Evolutionary conservation across 1,140 invertebrate genomes (phyloP).

Genomic region (Brachionus paranguensis): DNA sequence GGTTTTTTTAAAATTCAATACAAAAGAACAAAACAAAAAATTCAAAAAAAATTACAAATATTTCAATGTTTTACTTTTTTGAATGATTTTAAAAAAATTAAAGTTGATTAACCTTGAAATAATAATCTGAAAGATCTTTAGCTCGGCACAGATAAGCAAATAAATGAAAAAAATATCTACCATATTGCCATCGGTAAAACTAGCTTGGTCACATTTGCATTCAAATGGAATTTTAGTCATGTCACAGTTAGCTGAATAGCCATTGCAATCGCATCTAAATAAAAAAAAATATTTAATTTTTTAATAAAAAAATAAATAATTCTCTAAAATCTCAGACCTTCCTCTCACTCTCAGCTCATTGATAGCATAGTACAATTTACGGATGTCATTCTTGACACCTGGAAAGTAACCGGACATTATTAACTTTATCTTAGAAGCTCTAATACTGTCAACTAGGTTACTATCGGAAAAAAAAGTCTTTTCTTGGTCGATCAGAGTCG

Average conservation of each 20-base stretch:
- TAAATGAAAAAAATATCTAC: slow-evolving; percentile 42
- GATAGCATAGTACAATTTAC: slow-evolving; percentile 79
- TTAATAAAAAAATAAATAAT: not conserved
- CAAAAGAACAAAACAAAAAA: too few relatives aligned
- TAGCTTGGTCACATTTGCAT: slow-evolving; percentile 47
- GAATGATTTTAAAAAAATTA: too few relatives aligned
- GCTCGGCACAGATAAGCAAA: too few relatives aligned
- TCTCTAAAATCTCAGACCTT: slow-evolving; percentile 58
- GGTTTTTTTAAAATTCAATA: too few relatives aligned
- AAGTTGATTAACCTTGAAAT: too few relatives aligned
- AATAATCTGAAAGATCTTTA: too few relatives aligned
- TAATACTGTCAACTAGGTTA: not conserved
- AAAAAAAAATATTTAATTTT: not conserved
- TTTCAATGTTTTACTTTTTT: too few relatives aligned
- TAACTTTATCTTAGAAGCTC: not conserved
- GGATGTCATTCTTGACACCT: not conserved
- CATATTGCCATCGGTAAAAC: slow-evolving; percentile 49
- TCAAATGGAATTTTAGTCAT: slow-evolving; percentile 46
- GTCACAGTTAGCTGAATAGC: slow-evolving; percentile 50
- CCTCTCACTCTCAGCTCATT: slow-evolving; percentile 97
- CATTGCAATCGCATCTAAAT: slow-evolving; percentile 53
- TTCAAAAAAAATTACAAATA: too few relatives aligned
- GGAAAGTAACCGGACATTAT: slow-evolving; percentile 3
- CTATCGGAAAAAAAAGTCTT: not conserved
- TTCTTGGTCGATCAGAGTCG: not conserved